Evolutionary conservation across 2,888 invertebrate genomes (phyloP).

Genomic region (Stratiomys singularior): DNA sequence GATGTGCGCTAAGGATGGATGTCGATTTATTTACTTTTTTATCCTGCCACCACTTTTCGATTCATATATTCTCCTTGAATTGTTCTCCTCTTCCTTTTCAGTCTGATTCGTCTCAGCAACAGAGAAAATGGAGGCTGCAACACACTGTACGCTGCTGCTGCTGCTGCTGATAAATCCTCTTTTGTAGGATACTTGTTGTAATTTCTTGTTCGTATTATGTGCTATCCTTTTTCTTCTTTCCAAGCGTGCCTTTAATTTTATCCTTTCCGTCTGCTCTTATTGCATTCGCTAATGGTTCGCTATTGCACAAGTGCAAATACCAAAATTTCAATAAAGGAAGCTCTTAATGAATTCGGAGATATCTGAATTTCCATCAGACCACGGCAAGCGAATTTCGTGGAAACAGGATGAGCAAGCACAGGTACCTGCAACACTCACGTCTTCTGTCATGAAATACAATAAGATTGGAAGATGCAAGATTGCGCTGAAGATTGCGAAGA

Average conservation of each 20-base stretch:
- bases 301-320: slow-evolving; percentile 8
- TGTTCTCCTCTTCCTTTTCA: background rate
- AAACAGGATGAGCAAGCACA: slow-evolving; percentile 3
- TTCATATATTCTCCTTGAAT: slow-evolving; percentile 4
- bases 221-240: slow-evolving; percentile 25
- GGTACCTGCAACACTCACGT: slow-evolving; percentile 18
- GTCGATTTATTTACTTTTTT: background rate
- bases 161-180: background rate
- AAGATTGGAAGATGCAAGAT: slow-evolving; percentile 5
- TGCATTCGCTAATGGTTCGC: background rate
- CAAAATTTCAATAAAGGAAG: background rate
- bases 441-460: slow-evolving; percentile 36
- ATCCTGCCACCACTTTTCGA: background rate
- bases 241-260: background rate
- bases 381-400: background rate
- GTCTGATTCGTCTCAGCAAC: background rate
- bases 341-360: background rate
- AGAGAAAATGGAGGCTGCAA: slow-evolving; percentile 22
- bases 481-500: background rate
- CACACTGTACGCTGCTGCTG: background rate
- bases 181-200: slow-evolving; percentile 11
- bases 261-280: slow-evolving; percentile 11
- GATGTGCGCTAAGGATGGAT: background rate
- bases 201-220: background rate
- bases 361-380: background rate